A percentile compares a stretch with the other conserved stretches of the same genome.
Evolutionary conservation across 2,888 invertebrate species (phyloP).

Genomic region (Andrena bicolor): DNA sequence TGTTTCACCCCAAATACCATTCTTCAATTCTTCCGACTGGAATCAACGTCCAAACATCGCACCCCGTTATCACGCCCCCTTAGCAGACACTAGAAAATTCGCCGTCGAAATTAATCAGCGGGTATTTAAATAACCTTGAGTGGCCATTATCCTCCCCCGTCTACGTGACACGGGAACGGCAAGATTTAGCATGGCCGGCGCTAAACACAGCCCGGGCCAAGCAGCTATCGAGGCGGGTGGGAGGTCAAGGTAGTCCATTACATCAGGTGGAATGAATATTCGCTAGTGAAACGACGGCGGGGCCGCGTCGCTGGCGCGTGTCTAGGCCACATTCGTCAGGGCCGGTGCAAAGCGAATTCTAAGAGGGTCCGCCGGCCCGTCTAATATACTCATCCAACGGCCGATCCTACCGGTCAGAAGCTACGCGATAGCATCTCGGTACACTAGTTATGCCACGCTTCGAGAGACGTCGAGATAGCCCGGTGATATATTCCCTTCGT

Average conservation of each 20-base stretch:
- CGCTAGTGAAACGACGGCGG: constrained; percentile 27
- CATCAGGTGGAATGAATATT: constrained; percentile 74
- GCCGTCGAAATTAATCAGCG: constrained; percentile 30
- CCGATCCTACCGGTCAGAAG: constrained; percentile 62
- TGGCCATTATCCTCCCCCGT: constrained; percentile 14
- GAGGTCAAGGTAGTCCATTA: constrained; percentile 78
- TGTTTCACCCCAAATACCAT: too few species aligned
- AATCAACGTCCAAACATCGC: background rate
- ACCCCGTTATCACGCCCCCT: background rate
- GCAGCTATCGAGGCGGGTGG: constrained; percentile 4
- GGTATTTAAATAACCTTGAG: constrained; percentile 45
- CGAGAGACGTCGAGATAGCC: constrained; percentile 70
- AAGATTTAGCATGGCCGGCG: constrained; percentile 38
- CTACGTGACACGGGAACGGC: constrained; percentile 28
- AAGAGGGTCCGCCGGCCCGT: constrained; percentile 62
- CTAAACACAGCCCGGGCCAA: constrained; percentile 29
- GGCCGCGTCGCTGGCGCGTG: constrained; percentile 72
- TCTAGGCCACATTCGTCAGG: constrained; percentile 78
- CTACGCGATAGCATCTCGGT: constrained; percentile 68
- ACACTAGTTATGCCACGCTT: constrained; percentile 74
- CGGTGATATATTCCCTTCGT: constrained; percentile 69
- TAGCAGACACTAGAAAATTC: constrained; percentile 17
- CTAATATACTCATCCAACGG: constrained; percentile 79
- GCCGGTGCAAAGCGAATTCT: constrained; percentile 68
- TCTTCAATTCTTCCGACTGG: background rate